Evolutionary conservation across 2,888 invertebrate species (phyloP), one percentile per base, ranked within the genome.

Genomic region (Drosophila heteroneura): DNA sequence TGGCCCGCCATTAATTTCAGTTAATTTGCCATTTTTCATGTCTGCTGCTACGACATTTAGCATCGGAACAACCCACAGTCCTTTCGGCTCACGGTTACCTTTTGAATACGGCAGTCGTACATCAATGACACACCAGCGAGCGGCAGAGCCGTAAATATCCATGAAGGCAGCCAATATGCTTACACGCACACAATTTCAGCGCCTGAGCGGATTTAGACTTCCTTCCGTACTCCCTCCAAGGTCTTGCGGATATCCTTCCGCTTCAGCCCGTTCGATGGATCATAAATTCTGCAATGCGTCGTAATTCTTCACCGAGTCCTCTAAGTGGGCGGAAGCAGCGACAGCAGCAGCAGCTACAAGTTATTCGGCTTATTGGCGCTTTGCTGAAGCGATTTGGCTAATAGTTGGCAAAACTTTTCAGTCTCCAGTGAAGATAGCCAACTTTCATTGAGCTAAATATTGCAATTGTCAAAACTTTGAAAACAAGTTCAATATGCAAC

Each of bases 11-110:
- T 86, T 89, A 86, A 88, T 86, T 86, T 85, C 47, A 87, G 88
- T 86, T 86, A 89, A 89, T 86, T 90, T 89, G 79, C 90, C 76
- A 89, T 86, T 86, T 88, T 78, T 86, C 86, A 86, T 86, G 90
- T 68, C 88, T 76, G 70, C 76, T 37, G 57, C n/a, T 70, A 78
- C 64, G 79, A 88, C 89, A 83, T 75, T 87, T 49, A 52, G 63
- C 73, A 73, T 58, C 35, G 35, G 47, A n/a, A 30, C 26, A 33
- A 30, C 47, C 14, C 47, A n/a, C 7, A 35, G 35, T 26, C 35
- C 59, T 52, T 58, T 44, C 16, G 57, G 62, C 66, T 61, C 47
- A 22, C 39, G 49, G 61, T 63, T 81, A 78, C 68, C 81, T 81
- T 81, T 74, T 74, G 79, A 71, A 80, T 74, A 74, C 68, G 60